Evolutionary conservation across 2,113 vertebrate genomes (phyloP), one percentile per base, ranked within the genome.

Genomic region (Urocolius indicus): DNA sequence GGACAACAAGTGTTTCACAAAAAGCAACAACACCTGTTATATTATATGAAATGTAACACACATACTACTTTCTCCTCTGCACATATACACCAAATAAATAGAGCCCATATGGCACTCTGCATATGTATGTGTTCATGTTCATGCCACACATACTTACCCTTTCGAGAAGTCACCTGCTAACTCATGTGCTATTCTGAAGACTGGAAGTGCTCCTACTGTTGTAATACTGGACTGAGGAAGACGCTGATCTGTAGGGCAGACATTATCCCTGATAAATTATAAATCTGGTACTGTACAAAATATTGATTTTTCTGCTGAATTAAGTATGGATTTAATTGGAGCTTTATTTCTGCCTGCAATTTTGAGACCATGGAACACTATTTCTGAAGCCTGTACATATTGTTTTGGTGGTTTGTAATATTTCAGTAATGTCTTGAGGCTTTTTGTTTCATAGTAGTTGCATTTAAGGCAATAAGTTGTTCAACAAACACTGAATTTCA

Each of bases 21-120:
- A 96, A 92, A 92, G 38, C 89, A 96, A 86, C 88, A 93, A 14
- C 94, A 96, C 94, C 94, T 96, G 96, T 93, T 96, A 93, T 90
- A 93, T 84, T 89, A 92, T 46, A 92, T 57, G 48, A 92, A 95
- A 93, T 81, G 80, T 67, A 94, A 87, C 89, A 93, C 96, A 67
- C 65, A 84, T 7, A 89, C 34, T 74, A 81, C 63, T 84, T 89
- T 94, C 93, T 83, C 63, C 62, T 78, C 72, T 95, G 80, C 48
- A 77, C 72, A 81, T 78, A 94, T 85, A 91, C 48, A 92, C 61
- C 71, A 92, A 89, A 90, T 91, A 97, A 96, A 97, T 84, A 81
- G 2, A 92, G 94, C 86, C 94, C 96, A 97, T 93, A 97, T 96
- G 96, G 94, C 76, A 89, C 52, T 90, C 65, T 29, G 62, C 87